Percentiles rank a stretch among this genome's conserved stretches.
These are phyloP conservation scores for Poeciliopsis turrubarensis DNA, from an alignment of 2,113 vertebrate species.

Conservation along the genomic window DNA sequence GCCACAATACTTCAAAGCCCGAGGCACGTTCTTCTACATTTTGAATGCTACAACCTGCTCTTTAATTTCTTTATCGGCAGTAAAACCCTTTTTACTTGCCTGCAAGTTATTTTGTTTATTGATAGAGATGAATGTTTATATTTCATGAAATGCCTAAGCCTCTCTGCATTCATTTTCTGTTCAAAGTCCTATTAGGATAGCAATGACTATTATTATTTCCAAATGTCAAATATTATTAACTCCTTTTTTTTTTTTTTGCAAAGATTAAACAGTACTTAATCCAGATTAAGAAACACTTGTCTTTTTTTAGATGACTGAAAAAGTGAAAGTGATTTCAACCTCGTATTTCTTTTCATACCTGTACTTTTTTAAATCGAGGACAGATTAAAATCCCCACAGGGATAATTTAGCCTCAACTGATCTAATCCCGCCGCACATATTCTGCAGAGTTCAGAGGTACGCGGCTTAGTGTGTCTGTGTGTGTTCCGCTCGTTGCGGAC, in stretches of 20 bases:
- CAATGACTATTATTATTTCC: background rate
- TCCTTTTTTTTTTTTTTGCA: no score
- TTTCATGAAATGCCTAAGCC: no score
- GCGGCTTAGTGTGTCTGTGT: constrained; percentile 57
- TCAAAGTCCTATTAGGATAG: background rate
- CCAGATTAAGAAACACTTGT: background rate
- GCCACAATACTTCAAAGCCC: background rate
- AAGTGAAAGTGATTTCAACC: background rate
- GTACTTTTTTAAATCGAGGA: constrained; percentile 9
- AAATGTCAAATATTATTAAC: background rate
- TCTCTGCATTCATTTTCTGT: no score
- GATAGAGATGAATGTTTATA: no score
- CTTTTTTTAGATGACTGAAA: background rate
- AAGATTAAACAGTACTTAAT: background rate
- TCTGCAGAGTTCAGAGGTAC: constrained; percentile 44
- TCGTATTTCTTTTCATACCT: background rate
- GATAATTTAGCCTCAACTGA: constrained; percentile 38
- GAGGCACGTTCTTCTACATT: background rate
- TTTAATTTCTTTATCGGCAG: no score
- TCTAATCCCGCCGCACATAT: constrained; percentile 49
- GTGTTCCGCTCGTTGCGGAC: constrained; percentile 41
- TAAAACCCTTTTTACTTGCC: no score
- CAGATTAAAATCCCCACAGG: constrained; percentile 33
- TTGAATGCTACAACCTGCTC: no score
- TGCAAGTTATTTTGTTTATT: no score